Evolutionary conservation across 2,888 invertebrate species (phyloP), one percentile per base, ranked within the genome.

Genomic region (Leucophenga montana): DNA sequence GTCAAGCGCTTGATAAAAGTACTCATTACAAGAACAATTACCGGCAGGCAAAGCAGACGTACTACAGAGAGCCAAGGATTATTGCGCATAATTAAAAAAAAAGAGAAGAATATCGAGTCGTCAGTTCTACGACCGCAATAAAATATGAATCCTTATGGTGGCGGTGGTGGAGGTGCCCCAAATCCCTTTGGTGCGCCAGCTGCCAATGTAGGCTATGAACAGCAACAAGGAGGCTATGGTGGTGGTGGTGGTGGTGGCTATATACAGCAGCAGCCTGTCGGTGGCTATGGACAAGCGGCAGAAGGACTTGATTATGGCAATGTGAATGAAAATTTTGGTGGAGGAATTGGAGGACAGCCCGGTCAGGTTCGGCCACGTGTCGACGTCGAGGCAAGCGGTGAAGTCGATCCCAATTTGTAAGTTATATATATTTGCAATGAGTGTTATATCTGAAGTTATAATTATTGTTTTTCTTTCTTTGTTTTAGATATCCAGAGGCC

Each of bases 351-450:
- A 67, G 78, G 73, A 22, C 78, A 78, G 68, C 73, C 39, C 59
- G 67, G 54, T 9, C 78, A 73, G 1, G 71, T 71, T 0, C 88
- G 96, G 76, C 96, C 96, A 66, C 91, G 93, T 88, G 96, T 96
- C 71, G 92, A 95, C 89, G 94, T 96, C 13, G 93, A 94, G 78
- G 96, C 95, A 77, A 90, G 91, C 80, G 96, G 96, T 74, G 95
- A 95, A 89, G 96, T 96, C 75, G 96, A 96, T 90, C 94, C 95
- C 68, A 91, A 90, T 85, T 90, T 93, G 93, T 94, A 90, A 90
- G 90, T 84, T 27, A 27, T 27, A 46, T 13, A 46, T 46, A n/a
- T 46, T n/a, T n/a, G 44, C 6, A 6, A 44, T 6, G 1, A 1
- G n/a, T 22, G 6, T 53, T n/a, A n/a, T n/a, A n/a, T n/a, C n/a